Evolutionary conservation across 2,797 vertebrate genomes (phyloP), one percentile per base, ranked within the genome.

Genomic region (Amazonetta brasiliensis): DNA sequence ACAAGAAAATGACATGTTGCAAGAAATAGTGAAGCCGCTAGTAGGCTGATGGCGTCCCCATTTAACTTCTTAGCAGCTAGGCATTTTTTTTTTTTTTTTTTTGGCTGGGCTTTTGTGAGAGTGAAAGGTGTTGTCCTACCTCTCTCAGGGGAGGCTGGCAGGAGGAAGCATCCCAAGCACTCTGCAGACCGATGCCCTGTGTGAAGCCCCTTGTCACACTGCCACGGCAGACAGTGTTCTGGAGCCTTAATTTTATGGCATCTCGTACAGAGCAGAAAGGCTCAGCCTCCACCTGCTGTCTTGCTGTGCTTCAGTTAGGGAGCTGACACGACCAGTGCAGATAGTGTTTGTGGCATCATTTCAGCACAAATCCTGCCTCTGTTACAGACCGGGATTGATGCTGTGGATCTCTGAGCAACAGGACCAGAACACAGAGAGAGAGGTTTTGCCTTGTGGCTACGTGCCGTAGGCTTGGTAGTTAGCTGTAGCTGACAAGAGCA

Each of bases 1-100:
- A 96, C 82, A 43, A 86, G 95, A 97, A 96, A 97, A 97, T 96
- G 82, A 95, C 79, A 96, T 5, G 84, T 89, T 96, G 92, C 84
- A 78, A 95, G 92, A 92, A 97, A 96, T 68, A 93, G 87, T 72
- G 91, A 79, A 93, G 87, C 94, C 4, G 6, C 66, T 80, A 69
- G 84, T 87, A 86, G 91, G 89, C 69, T 93, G 89, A 17, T 87
- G 89, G 41, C 66, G 62, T 93, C 94, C 92, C 55, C 86, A 15
- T 81, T 94, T 97, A 50, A 89, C 92, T 89, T 77, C 87, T 85
- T 54, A 69, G 81, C 77, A 75, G 46, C 21, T 33, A 21, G 22
- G 23, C 48, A 4, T 44, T 5, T 20, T 46, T 19, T 72, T 20
- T 35, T 67, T 43, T 46, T 44, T 62, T 59, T 48, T 44, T 23